Evolutionary conservation across 2,113 vertebrate species (phyloP).

Genomic region (Vanacampus margaritifer): DNA sequence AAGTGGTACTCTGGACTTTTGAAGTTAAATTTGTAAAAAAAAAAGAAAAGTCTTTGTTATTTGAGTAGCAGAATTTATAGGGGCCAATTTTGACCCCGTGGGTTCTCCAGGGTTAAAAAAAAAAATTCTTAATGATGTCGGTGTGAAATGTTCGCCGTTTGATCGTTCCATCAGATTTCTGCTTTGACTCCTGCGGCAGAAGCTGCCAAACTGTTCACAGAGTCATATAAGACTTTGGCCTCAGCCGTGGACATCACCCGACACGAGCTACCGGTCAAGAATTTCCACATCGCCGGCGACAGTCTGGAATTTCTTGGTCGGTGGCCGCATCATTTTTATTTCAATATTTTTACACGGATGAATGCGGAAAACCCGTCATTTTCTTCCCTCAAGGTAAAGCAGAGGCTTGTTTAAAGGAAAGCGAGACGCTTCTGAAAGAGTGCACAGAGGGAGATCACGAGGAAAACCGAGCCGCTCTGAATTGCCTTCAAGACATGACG

Average conservation of each 20-base stretch:
- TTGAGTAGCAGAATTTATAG: too few species aligned
- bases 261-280: conserved; percentile 79
- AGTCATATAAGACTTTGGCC: conserved; percentile 79
- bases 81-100: too few species aligned
- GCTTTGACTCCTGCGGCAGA: conserved; percentile 68
- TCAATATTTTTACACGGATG: background rate
- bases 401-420: conserved; percentile 57
- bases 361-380: background rate
- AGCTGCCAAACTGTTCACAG: conserved; percentile 63
- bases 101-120: too few species aligned
- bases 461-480: conserved; percentile 45
- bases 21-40: too few species aligned
- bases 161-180: conserved; percentile 66
- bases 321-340: background rate
- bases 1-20: too few species aligned
- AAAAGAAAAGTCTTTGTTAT: too few species aligned
- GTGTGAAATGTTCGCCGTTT: background rate
- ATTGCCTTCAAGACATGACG: conserved; percentile 61
- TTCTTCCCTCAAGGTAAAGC: conserved; percentile 52
- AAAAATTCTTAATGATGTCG: too few species aligned
- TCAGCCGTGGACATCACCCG: conserved; percentile 77
- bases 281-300: conserved; percentile 75
- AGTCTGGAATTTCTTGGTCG: conserved; percentile 75
- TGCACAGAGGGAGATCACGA: conserved; percentile 43
- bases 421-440: conserved; percentile 58